Base-by-base conservation (phyloP, 2,888 invertebrate species). In the Petrolisthes manimaculis region DNA sequence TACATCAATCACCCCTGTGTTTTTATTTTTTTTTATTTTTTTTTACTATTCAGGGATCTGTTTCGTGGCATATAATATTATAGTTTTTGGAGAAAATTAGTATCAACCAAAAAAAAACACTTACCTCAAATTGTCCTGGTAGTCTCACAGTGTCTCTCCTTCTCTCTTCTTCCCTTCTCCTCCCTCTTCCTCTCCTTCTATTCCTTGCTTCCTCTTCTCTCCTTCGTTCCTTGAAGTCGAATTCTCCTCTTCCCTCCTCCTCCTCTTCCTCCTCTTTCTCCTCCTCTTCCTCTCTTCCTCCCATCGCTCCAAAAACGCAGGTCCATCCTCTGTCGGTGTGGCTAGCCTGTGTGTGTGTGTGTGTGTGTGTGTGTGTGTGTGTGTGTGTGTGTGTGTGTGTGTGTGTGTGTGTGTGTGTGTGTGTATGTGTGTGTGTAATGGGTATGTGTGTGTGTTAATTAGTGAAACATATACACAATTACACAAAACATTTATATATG, bases 241-340 rank as follows among this genome's bases (percentile, higher is more conserved):
- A 55, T 3, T 54, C 55, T 1, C 21, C 53, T 54, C 55, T 69
- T 12, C 21, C 24, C 55, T 51, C 54, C 12, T 14, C n/a, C 54
- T 18, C 53, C 9, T 21, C 37, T 54, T 67, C 1, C 21, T 71
- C 81, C 21, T 51, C 75, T 14, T 81, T 83, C 54, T 67, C 21
- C 8, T 67, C 21, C 3, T 82, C 55, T 18, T 18, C 24, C 6
- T 18, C 83, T 3, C 74, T 54, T 21, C 78, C 86, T 14, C 67
- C 54, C 54, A 86, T 3, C 0, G 86, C 71, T 12, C 78, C 83
- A 56, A 83, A 86, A n/a, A 77, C 69, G 8, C 86, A 86, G 9
- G 53, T 67, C 86, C 86, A 86, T 14, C 77, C 77, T n/a, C 69
- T 82, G 54, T 67, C 86, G 5, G 86, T 86, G 67, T 86, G 86